A percentile compares a stretch with the other conserved stretches of the same genome.
Conservation (phyloP, 2,113 vertebrate genomes). For the Pimephales promelas region DNA sequence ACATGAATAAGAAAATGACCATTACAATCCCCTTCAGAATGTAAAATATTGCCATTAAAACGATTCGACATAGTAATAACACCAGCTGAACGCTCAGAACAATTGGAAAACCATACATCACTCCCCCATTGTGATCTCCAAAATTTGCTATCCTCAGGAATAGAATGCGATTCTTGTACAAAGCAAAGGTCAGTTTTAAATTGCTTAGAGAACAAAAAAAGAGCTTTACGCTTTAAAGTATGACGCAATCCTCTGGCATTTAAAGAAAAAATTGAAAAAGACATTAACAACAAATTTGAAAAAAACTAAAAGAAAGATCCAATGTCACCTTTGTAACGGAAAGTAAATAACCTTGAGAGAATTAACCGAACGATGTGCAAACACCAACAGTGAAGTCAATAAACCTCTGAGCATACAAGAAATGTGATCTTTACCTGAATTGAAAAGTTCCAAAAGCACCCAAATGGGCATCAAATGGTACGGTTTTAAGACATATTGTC, state of each 20-base stretch:
- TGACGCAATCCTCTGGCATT: neutral
- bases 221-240: too few species aligned
- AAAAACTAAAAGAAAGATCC: accelerated
- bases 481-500: neutral
- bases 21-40: too few species aligned
- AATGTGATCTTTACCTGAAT: neutral
- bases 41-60: too few species aligned
- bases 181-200: too few species aligned
- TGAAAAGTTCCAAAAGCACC: neutral
- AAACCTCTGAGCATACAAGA: neutral
- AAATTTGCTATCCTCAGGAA: too few species aligned
- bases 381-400: neutral
- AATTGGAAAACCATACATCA: too few species aligned
- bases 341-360: neutral
- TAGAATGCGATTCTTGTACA: too few species aligned
- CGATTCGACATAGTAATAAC: too few species aligned
- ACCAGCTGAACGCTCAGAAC: too few species aligned
- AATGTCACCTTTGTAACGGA: neutral
- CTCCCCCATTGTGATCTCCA: too few species aligned
- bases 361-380: neutral
- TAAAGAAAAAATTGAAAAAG: neutral
- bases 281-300: neutral
- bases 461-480: neutral
- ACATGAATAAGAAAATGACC: too few species aligned
- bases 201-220: too few species aligned